Base-by-base conservation (phyloP, 1,140 invertebrate genomes). In the Trinorchestia longiramus region DNA sequence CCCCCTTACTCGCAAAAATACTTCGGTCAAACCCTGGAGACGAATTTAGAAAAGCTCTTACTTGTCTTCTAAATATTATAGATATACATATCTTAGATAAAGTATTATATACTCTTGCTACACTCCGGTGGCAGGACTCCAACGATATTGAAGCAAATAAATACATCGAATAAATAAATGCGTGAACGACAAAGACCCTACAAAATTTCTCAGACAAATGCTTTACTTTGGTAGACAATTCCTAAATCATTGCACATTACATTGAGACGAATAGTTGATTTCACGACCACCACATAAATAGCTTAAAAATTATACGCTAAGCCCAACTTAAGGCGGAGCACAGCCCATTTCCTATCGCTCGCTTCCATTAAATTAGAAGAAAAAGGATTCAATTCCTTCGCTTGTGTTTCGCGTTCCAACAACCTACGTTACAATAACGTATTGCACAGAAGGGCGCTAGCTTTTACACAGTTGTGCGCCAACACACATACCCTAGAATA, bases 251-350 rank as follows among this genome's bases (percentile, higher is more conserved):
- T 77, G 62, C 62, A 77, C 62, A 77, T 77, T 77, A 77, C 62
- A 77, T 77, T 77, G 62, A 77, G 62, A 77, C 28, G 62, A 77
- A 77, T 77, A 77, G 62, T 3, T 77, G 1, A 77, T 36, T 77
- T 28, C 11, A 77, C 62, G 62, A 36, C 62, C 15, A 43, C 43
- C 41, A 90, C 88, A 42, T 36, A 42, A 42, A 90, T 90, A 42
- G 11, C 41, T 87, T 87, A 87, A 90, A 90, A 43, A 42, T 42
- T 42, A 90, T 15, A 42, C 88, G 88, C 88, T 90, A 90, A 90
- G 88, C 88, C 88, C 88, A 43, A 90, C n/a, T 41, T 90, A 90
- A 90, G 88, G 88, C 88, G 88, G 41, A 4, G 88, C 88, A 90
- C 88, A 90, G 88, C 88, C 88, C 88, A 77, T 77, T 42, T 41